These are phyloP conservation scores for Notolepis coatsorum DNA, from an alignment of 2,797 vertebrate genomes.

Conservation along the genomic window DNA sequence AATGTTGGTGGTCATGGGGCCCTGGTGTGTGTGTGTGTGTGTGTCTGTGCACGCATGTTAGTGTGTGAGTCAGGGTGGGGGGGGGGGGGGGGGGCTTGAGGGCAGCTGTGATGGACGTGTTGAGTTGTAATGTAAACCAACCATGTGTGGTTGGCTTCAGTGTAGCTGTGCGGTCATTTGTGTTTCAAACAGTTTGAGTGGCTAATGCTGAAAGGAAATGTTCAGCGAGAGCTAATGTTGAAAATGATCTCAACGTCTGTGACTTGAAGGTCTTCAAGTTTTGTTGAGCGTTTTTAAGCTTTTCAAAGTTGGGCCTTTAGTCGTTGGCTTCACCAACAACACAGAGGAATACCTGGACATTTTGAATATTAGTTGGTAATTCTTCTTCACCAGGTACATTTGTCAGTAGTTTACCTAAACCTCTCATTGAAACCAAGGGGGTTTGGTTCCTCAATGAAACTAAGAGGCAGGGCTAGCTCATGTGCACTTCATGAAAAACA, in stretches of 20 bases:
- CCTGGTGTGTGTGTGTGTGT: conserved; percentile 20
- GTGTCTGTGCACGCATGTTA: conserved; percentile 10
- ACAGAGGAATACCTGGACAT: too few species aligned
- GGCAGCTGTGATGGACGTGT: conserved; percentile 60
- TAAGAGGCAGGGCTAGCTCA: too few species aligned
- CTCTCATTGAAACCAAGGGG: too few species aligned
- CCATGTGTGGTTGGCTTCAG: conserved; percentile 65
- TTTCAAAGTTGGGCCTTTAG: too few species aligned
- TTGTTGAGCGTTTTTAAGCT: too few species aligned
- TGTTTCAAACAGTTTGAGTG: conserved; percentile 63
- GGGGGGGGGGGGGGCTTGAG: conserved; percentile 41
- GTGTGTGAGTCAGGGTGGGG: conserved; percentile 26
- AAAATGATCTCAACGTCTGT: conserved; percentile 44
- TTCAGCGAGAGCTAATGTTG: conserved; percentile 49
- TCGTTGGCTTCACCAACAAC: too few species aligned
- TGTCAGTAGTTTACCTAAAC: too few species aligned
- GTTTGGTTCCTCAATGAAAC: too few species aligned
- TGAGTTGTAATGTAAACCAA: conserved; percentile 74
- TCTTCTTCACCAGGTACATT: too few species aligned
- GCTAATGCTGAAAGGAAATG: conserved; percentile 39
- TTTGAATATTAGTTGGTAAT: too few species aligned
- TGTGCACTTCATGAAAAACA: too few species aligned
- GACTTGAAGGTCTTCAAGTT: too few species aligned
- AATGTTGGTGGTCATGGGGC: conserved; percentile 43
- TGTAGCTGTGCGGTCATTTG: conserved; percentile 64